Conservation (phyloP, 2,888 invertebrate genomes). For the Melanostoma mellinum region DNA sequence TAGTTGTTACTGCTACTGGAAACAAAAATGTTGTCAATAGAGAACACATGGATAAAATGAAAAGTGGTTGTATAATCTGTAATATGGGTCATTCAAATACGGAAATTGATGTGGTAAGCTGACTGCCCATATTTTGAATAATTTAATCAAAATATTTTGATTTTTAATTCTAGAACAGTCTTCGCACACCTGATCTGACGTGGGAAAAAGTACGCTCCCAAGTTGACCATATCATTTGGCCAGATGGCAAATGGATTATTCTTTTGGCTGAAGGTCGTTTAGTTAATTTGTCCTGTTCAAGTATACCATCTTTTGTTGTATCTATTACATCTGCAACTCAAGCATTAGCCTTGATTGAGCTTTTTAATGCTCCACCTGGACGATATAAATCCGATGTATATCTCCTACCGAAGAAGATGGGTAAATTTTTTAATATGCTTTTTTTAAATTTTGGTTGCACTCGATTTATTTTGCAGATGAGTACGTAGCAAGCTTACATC, state of each 20-base stretch:
- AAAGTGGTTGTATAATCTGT: conserved; percentile 96
- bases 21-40: conserved; percentile 98
- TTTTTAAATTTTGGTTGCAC: background rate
- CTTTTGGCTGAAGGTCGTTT: conserved; percentile 96
- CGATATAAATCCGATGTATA: conserved; percentile 99
- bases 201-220: conserved; percentile 99
- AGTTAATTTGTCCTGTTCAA: conserved; percentile 97
- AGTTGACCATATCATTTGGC: conserved; percentile 99
- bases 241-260: conserved; percentile 96
- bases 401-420: conserved; percentile 99
- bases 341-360: conserved; percentile 97
- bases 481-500: conserved; percentile 97
- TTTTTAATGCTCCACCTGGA: conserved; percentile 97
- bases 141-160: conserved; percentile 8
- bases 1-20: conserved; percentile 98
- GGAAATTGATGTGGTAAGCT: conserved; percentile 94
- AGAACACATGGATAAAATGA: conserved; percentile 98
- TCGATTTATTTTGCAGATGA: conserved; percentile 86
- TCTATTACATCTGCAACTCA: conserved; percentile 99
- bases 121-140: conserved; percentile 1
- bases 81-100: conserved; percentile 99
- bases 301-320: conserved; percentile 98
- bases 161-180: conserved; percentile 86
- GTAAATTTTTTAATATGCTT: conserved; percentile 82
- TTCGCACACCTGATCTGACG: conserved; percentile 95